Evolutionary conservation across 1,140 invertebrate species (phyloP), one percentile per base, ranked within the genome.

Genomic region (Atta cephalotes): DNA sequence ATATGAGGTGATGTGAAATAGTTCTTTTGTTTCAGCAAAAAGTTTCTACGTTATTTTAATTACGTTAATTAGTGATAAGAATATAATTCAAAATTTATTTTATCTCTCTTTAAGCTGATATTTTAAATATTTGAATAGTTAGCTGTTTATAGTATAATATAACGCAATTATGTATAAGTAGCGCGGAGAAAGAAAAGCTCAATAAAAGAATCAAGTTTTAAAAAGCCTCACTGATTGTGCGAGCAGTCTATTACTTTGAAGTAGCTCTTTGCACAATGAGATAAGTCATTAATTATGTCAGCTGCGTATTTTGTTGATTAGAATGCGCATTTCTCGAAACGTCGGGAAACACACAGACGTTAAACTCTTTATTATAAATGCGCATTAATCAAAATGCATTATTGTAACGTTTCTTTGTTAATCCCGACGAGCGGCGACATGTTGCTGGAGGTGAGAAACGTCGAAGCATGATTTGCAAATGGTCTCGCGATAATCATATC

Each of bases 261-360:
- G 21, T 60, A n/a, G 62, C 63, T 62, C 62, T 63, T 60, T 16
- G 25, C 63, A 78, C 76, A 78, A 65, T 60, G 58, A 39, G 53
- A 78, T 25, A 63, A 16, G 60, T 45, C 28, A 65, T 78, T 45
- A 45, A 45, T 77, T 78, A 78, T 25, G 60, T 63, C 58, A 45
- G 25, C 76, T 28, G 62, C 39, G 76, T 28, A 78, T 49, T 78
- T 78, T 45, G 60, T 51, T 12, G 76, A 49, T 16, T 28, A 2
- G 21, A 49, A 14, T 39, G 58, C 35, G 39, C 35, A 60, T 21
- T 62, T 39, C 25, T 18, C 9, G 39, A 63, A 63, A 31, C 0
- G 28, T 65, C 4, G 39, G 35, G 35, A 35, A 45, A 45, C 28
- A 7, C 7, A 12, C 58, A 10, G 53, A 56, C 51, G 14, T 12